Conservation (phyloP, 2,888 invertebrate genomes). For the Limnephilus rhombicus region DNA sequence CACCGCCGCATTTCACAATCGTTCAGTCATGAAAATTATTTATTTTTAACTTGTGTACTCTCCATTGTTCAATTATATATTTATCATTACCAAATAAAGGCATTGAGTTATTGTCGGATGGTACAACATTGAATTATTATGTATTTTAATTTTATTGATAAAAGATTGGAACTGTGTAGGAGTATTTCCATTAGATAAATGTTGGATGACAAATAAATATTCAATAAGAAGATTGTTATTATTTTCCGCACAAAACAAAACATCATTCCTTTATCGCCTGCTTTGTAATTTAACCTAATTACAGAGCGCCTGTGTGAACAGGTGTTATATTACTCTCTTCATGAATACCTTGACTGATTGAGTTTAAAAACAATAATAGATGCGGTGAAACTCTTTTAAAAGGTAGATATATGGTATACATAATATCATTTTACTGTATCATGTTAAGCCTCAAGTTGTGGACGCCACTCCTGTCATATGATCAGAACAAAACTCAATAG, state of each 20-base stretch:
- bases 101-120: conserved; percentile 45
- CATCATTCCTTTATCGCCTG: not conserved
- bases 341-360: not conserved
- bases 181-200: conserved; percentile 44
- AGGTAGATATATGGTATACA: too few relatives aligned
- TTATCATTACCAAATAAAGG: conserved; percentile 49
- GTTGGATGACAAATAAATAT: conserved; percentile 55
- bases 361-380: not conserved
- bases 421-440: too few relatives aligned
- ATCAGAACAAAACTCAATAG: too few relatives aligned
- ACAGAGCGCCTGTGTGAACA: not conserved
- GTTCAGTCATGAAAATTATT: conserved; percentile 16
- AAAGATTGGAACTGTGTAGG: conserved; percentile 27
- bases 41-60: conserved; percentile 42
- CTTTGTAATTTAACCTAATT: not conserved
- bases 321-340: not conserved
- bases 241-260: not conserved
- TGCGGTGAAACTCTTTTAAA: not conserved
- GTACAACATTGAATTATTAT: conserved; percentile 43
- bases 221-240: conserved; percentile 44
- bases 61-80: conserved; percentile 34
- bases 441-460: too few relatives aligned
- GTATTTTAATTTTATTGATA: conserved; percentile 46
- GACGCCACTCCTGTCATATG: too few relatives aligned
- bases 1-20: not conserved